These are phyloP conservation scores for Mus spicilegus DNA, from an alignment of 2,113 vertebrate genomes.

Conservation along the genomic window DNA sequence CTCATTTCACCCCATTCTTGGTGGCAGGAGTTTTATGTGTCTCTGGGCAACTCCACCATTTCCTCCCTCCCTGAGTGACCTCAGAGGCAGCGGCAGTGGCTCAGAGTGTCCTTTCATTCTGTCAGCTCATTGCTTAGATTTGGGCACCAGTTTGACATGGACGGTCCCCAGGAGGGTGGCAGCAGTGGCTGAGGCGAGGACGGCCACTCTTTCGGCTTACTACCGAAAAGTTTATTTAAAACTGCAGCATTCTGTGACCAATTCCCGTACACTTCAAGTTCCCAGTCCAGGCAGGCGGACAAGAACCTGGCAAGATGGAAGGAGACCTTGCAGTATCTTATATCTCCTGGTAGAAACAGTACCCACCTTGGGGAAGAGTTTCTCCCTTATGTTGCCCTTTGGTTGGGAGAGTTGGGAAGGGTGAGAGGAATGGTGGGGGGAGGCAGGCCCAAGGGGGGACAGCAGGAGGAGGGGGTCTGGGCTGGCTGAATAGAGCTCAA, in stretches of 20 bases:
- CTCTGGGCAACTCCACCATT: slow-evolving; percentile 50
- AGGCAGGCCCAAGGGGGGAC: slow-evolving; percentile 48
- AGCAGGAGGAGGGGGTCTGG: slow-evolving; percentile 56
- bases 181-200: not conserved
- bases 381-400: slow-evolving; percentile 65
- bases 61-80: slow-evolving; percentile 9
- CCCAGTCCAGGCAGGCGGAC: not conserved
- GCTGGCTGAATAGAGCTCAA: slow-evolving; percentile 84
- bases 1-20: slow-evolving; percentile 62
- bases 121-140: slow-evolving; percentile 54
- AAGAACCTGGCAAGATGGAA: slow-evolving; percentile 16
- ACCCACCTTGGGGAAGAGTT: not conserved
- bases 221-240: slow-evolving; percentile 63
- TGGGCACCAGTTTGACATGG: slow-evolving; percentile 54
- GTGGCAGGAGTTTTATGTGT: slow-evolving; percentile 64
- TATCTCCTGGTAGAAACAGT: slow-evolving; percentile 43
- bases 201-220: not conserved
- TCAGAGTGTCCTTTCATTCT: slow-evolving; percentile 61
- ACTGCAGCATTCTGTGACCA: not conserved
- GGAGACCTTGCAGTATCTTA: not conserved
- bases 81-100: slow-evolving; percentile 42
- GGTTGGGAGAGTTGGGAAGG: slow-evolving; percentile 31
- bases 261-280: not conserved
- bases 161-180: slow-evolving; percentile 8
- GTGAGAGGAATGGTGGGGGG: not conserved